Conservation (phyloP, 2,888 invertebrate genomes). For the Carterocephalus palaemon region DNA sequence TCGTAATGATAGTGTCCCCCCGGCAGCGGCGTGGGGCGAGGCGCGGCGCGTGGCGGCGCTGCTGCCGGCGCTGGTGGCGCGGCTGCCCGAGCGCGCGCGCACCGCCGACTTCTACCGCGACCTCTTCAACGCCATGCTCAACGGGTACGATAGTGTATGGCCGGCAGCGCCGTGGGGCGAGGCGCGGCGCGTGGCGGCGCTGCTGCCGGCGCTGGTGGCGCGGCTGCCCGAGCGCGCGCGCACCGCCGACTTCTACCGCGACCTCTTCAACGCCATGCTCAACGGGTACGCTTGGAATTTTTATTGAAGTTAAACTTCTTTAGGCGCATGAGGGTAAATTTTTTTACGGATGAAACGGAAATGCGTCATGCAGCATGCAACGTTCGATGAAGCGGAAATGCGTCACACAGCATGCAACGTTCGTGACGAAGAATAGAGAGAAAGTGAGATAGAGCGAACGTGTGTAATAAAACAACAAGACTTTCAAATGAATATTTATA, state of each 20-base stretch:
- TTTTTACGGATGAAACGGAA: too few relatives aligned
- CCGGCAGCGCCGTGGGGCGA: constrained; percentile 87
- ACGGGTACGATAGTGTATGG: too few relatives aligned
- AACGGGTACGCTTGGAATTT: constrained; percentile 72
- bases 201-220: constrained; percentile 87
- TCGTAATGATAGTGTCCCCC: too few relatives aligned
- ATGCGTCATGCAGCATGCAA: too few relatives aligned
- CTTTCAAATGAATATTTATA: too few relatives aligned
- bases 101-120: constrained; percentile 78
- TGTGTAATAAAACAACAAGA: too few relatives aligned
- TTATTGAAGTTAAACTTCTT: too few relatives aligned
- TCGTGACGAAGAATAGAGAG: background rate
- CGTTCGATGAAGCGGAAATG: too few relatives aligned
- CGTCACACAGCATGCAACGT: too few relatives aligned
- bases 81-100: constrained; percentile 78
- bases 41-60: constrained; percentile 85
- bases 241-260: constrained; percentile 77
- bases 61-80: constrained; percentile 86
- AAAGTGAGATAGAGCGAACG: too few relatives aligned
- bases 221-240: constrained; percentile 79
- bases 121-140: constrained; percentile 84
- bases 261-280: constrained; percentile 84
- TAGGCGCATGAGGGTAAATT: too few relatives aligned
- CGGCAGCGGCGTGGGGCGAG: constrained; percentile 87
- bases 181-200: constrained; percentile 84